A percentile compares a stretch with the other conserved stretches of the same genome.
Conservation (phyloP, 2,113 vertebrate genomes). For the Melanerpes formicivorus region DNA sequence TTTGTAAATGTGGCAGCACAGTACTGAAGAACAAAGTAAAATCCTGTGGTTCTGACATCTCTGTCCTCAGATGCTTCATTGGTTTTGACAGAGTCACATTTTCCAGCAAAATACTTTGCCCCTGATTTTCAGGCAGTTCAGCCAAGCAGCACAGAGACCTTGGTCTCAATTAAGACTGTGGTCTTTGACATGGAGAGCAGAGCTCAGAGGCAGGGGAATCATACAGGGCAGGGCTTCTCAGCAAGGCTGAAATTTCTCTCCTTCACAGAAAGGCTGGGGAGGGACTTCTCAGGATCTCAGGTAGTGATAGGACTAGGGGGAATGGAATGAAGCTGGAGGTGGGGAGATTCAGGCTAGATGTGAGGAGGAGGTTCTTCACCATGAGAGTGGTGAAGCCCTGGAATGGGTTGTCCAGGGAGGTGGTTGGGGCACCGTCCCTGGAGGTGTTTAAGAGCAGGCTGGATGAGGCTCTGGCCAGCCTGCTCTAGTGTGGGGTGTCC, state of each 20-base stretch:
- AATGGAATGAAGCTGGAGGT: too few species aligned
- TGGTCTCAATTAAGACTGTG: rapidly evolving
- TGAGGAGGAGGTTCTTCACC: too few species aligned
- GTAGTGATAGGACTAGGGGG: too few species aligned
- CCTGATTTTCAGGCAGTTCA: not conserved
- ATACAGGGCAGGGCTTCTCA: not conserved
- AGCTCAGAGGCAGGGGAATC: not conserved
- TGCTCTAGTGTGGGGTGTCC: too few species aligned
- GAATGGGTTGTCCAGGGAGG: too few species aligned
- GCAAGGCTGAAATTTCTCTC: not conserved
- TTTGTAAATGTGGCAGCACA: not conserved
- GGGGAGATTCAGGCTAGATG: too few species aligned
- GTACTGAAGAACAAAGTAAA: not conserved
- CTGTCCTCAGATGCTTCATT: not conserved
- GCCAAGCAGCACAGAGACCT: not conserved
- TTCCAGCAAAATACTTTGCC: not conserved
- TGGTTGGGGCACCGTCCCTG: too few species aligned
- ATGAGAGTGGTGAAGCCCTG: too few species aligned
- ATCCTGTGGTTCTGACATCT: not conserved
- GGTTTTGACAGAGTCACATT: not conserved
- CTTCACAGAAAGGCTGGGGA: not conserved
- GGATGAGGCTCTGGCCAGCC: too few species aligned
- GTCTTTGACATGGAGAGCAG: not conserved
- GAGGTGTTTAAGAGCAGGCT: too few species aligned
- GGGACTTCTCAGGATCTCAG: too few species aligned